phyloP scores from a whole-genome alignment of 2,888 invertebrate species.

The Malachius bipustulatus region DNA sequence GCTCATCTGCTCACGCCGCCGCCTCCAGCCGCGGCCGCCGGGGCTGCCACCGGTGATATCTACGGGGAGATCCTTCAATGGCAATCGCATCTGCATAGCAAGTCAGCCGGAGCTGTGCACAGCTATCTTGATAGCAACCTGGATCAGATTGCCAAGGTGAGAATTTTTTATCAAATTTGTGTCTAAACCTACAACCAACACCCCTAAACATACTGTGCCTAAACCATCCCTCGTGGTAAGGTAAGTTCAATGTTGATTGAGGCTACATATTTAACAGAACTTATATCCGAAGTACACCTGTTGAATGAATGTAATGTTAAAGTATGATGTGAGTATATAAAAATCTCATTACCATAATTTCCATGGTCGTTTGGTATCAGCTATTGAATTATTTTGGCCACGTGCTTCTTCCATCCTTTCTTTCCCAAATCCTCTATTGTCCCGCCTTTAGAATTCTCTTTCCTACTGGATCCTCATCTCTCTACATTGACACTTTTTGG shows the following conservation, averaged over 20 bases:
- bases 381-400: no score
- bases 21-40: constrained; percentile 21
- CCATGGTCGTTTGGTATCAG: no score
- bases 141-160: constrained; percentile 69
- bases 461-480: neutral
- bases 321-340: no score
- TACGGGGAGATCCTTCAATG: constrained; percentile 57
- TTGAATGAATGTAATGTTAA: no score
- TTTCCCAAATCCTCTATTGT: neutral
- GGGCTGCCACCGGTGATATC: constrained; percentile 45
- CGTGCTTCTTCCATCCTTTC: no score
- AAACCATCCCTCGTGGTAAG: no score
- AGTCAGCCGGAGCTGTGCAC: constrained; percentile 60
- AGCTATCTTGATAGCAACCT: constrained; percentile 66
- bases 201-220: no score
- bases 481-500: no score
- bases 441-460: neutral
- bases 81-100: constrained; percentile 58
- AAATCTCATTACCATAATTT: no score
- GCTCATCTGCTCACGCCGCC: constrained; percentile 23
- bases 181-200: neutral
- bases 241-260: no score
- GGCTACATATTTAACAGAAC: no score
- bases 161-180: constrained; percentile 10
- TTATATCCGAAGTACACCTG: neutral